These are phyloP conservation scores for Trichopria drosophilae DNA, from an alignment of 2,888 invertebrate genomes.

Conservation along the genomic window DNA sequence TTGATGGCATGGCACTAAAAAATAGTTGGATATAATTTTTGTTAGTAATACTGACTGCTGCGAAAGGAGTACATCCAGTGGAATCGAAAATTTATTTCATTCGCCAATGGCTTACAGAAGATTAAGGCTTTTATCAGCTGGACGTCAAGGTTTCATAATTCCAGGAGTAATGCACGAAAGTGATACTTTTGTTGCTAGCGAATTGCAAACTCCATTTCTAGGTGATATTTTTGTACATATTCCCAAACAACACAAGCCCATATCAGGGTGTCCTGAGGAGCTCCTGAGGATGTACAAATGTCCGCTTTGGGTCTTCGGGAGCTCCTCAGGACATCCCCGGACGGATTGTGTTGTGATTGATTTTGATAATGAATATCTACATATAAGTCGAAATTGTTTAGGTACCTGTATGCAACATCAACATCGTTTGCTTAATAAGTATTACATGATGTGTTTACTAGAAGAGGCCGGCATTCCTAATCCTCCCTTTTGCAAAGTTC, in stretches of 20 bases:
- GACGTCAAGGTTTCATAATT: slow-evolving; percentile 36
- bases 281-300: too few species aligned
- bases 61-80: slow-evolving; percentile 27
- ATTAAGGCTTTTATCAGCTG: slow-evolving; percentile 36
- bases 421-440: slow-evolving; percentile 35
- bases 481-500: slow-evolving; percentile 33
- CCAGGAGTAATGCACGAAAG: slow-evolving; percentile 37
- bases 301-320: too few species aligned
- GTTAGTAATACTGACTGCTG: background rate
- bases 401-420: slow-evolving; percentile 36
- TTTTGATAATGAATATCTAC: too few species aligned
- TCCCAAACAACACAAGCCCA: too few species aligned
- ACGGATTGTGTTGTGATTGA: too few species aligned
- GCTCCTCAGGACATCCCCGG: too few species aligned
- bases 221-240: slow-evolving; percentile 30
- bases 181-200: slow-evolving; percentile 37
- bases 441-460: slow-evolving; percentile 34
- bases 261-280: too few species aligned
- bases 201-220: slow-evolving; percentile 36
- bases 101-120: slow-evolving; percentile 33
- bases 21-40: background rate
- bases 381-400: too few species aligned
- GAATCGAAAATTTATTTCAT: slow-evolving; percentile 34
- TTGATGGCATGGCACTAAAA: background rate
- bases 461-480: slow-evolving; percentile 28